phyloP scores from a whole-genome alignment of 2,797 vertebrate species.

The Botia kubotai region DNA sequence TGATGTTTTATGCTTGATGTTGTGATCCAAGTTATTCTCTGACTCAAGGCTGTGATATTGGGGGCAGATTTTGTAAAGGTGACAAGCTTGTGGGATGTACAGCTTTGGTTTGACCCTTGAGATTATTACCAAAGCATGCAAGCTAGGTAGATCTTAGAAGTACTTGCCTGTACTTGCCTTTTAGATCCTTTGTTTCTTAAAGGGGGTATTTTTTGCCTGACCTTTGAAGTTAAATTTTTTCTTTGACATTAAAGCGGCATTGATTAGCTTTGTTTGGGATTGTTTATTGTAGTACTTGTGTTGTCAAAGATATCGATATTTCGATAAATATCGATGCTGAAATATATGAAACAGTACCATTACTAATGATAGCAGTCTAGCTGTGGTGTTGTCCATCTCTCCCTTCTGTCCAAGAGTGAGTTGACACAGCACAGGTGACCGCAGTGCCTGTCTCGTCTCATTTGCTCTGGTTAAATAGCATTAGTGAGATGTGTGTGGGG shows the following conservation, averaged over 20 bases:
- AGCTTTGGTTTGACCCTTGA: neutral
- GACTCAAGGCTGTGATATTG: neutral
- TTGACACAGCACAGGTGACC: too few species aligned
- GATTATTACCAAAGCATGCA: conserved; percentile 1
- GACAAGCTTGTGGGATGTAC: conserved; percentile 4
- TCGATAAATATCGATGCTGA: too few species aligned
- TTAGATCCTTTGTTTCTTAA: neutral
- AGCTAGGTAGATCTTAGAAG: neutral
- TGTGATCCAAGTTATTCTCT: neutral
- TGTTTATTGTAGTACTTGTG: neutral
- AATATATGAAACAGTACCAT: too few species aligned
- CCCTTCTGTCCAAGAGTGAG: too few species aligned
- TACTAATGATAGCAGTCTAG: too few species aligned
- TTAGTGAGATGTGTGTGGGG: too few species aligned
- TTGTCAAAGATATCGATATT: too few species aligned
- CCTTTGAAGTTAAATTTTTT: neutral
- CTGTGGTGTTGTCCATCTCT: too few species aligned
- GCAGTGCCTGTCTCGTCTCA: too few species aligned
- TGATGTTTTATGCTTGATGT: neutral
- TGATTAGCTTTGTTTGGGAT: neutral
- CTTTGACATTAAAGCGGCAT: neutral
- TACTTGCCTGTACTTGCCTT: conserved; percentile 42
- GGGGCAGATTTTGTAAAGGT: neutral
- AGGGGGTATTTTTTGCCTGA: neutral
- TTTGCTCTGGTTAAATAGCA: too few species aligned